Evolutionary conservation across 2,113 vertebrate species (phyloP), one percentile per base, ranked within the genome.

Genomic region (Engraulis encrasicolus): DNA sequence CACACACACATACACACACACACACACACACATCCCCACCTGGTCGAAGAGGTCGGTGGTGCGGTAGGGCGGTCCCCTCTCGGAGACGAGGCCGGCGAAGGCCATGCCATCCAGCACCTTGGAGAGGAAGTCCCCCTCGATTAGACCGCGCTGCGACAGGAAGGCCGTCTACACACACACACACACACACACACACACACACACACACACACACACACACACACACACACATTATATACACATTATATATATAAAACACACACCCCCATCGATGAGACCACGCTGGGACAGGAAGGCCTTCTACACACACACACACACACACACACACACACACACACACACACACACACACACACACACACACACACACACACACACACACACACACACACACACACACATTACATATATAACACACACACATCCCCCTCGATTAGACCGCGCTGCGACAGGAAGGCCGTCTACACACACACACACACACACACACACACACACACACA

Each of bases 91-190:
- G 88, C 98, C 97, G 89, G 98, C 98, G 88, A 99, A 99, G 31
- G 98, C 96, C 98, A 99, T 99, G 93, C 98, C 98, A 89, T 96
- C 98, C 91, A 99, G 95, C 87, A 99, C 97, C 94, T 99, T 99
- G 86, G 96, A 97, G 83, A 99, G 94, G 91, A 99, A 99, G 93
- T 99, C 98, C 86, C 97, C 99, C 91, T 99, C 98, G 83, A 98
- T 95, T 87, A 99, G 96, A 88, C 98, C 98, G 88, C 98, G 95
- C 90, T 99, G 98, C 85, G 96, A 97, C 91, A 99, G 93, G 90
- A 99, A 99, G 92, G 97, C 97, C 92, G 98, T 96, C 98, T 99
- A 93, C n/a, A n/a, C n/a, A n/a, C n/a, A n/a, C n/a, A n/a, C n/a
- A n/a, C n/a, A n/a, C n/a, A n/a, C n/a, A 80, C 91, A 66, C 78